A percentile compares a stretch with the other conserved stretches of the same genome.
phyloP scores from a whole-genome alignment of 1,140 invertebrate species.

The Bombus superbus region DNA sequence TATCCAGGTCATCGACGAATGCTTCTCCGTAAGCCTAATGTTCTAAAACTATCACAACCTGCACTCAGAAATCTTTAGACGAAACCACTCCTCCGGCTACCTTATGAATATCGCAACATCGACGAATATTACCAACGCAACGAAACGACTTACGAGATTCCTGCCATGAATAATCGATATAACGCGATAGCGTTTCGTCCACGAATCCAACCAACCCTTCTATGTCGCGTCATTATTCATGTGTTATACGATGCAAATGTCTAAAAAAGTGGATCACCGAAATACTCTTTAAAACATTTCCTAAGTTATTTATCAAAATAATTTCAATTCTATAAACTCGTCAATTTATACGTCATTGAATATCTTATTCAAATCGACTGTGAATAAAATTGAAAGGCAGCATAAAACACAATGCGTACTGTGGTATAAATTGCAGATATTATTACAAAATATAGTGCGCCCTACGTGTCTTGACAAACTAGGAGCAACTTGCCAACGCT shows the following conservation, averaged over 20 bases:
- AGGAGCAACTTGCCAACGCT: too few relatives aligned
- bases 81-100: slow-evolving; percentile 13
- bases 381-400: too few relatives aligned
- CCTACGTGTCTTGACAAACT: too few relatives aligned
- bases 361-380: too few relatives aligned
- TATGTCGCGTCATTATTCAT: neutral
- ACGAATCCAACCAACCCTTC: neutral
- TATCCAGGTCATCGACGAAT: slow-evolving; percentile 17
- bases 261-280: neutral
- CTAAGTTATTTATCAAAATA: neutral
- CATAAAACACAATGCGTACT: too few relatives aligned
- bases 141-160: slow-evolving; percentile 38
- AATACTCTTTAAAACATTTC: neutral
- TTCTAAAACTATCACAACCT: slow-evolving; percentile 1
- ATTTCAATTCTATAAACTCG: too few relatives aligned
- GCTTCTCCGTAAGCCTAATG: slow-evolving; percentile 3
- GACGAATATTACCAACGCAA: slow-evolving; percentile 26
- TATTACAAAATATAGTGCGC: too few relatives aligned
- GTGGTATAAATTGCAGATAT: too few relatives aligned
- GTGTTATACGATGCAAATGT: neutral
- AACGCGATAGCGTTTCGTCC: slow-evolving; percentile 27
- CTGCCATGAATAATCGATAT: slow-evolving; percentile 29
- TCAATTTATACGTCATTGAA: too few relatives aligned
- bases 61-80: neutral
- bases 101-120: slow-evolving; percentile 17